phyloP scores from a whole-genome alignment of 1,140 invertebrate species.

The Pseudomyrmex pallidus region DNA sequence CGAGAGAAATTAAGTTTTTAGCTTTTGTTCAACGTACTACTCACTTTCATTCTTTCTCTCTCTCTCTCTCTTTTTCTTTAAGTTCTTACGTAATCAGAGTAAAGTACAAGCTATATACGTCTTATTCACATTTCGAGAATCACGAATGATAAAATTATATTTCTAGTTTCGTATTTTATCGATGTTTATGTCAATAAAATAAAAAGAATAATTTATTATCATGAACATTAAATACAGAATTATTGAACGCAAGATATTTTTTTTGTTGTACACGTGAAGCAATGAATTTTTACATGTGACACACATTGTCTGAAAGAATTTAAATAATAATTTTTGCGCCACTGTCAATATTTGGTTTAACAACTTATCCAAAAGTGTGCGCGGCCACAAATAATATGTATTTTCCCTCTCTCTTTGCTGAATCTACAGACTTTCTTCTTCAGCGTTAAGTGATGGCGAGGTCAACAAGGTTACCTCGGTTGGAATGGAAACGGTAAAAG shows the following conservation, averaged over 20 bases:
- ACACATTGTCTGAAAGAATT: neutral
- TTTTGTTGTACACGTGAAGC: too few species aligned
- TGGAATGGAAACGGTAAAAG: conserved; percentile 55
- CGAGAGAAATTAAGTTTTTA: conserved; percentile 8
- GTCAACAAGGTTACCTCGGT: conserved; percentile 52
- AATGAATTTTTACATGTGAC: neutral
- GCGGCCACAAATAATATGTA: conserved; percentile 36
- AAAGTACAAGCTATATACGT: conserved; percentile 26
- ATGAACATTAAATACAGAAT: neutral
- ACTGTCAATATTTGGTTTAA: neutral
- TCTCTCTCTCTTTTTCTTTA: too few species aligned
- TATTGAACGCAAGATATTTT: too few species aligned
- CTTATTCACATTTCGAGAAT: neutral
- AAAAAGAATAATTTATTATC: neutral
- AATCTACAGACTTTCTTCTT: conserved; percentile 37
- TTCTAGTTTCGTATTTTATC: neutral
- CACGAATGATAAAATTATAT: neutral
- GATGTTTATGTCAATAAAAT: neutral
- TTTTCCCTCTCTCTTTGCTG: neutral
- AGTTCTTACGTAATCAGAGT: neutral
- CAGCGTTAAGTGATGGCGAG: conserved; percentile 24
- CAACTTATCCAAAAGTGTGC: conserved; percentile 14
- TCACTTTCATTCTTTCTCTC: neutral
- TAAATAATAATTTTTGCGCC: neutral
- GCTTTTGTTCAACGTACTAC: too few species aligned